These are phyloP conservation scores for Nothoprocta perdicaria DNA, from an alignment of 2,113 vertebrate species.

Conservation along the genomic window DNA sequence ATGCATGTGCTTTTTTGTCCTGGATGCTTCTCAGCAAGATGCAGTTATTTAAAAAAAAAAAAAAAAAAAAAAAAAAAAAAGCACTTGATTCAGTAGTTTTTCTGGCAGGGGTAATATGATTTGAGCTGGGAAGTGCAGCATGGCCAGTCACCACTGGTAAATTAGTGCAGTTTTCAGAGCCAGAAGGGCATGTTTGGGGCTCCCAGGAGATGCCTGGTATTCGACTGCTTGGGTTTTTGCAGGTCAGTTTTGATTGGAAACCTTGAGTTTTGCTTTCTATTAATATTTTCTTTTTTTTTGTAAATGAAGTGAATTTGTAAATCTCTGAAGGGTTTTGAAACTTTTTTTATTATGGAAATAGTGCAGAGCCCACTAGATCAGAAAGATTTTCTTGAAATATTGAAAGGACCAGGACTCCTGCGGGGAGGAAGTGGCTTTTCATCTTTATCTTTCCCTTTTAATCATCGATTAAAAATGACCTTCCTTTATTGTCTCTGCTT, in stretches of 20 bases:
- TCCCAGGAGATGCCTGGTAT: background rate
- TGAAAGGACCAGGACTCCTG: background rate
- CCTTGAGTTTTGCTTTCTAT: background rate
- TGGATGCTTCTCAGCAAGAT: background rate
- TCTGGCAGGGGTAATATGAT: fast-evolving
- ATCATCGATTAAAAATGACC: background rate
- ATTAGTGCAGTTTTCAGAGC: background rate
- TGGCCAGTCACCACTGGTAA: background rate
- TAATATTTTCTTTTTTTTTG: background rate
- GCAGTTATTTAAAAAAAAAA: background rate
- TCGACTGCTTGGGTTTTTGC: background rate
- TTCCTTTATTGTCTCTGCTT: background rate
- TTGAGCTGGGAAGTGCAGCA: background rate
- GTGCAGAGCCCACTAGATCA: background rate
- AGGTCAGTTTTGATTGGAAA: background rate
- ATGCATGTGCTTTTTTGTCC: fast-evolving
- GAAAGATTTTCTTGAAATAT: background rate
- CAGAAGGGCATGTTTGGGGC: too few relatives aligned
- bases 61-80: too few relatives aligned
- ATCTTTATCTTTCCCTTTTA: background rate
- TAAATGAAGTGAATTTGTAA: background rate
- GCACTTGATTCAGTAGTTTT: background rate
- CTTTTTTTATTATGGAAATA: background rate
- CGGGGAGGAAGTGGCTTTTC: background rate
- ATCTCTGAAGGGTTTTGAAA: background rate